These are phyloP conservation scores for Tetragonula carbonaria DNA, from an alignment of 2,888 invertebrate genomes.

Conservation along the genomic window DNA sequence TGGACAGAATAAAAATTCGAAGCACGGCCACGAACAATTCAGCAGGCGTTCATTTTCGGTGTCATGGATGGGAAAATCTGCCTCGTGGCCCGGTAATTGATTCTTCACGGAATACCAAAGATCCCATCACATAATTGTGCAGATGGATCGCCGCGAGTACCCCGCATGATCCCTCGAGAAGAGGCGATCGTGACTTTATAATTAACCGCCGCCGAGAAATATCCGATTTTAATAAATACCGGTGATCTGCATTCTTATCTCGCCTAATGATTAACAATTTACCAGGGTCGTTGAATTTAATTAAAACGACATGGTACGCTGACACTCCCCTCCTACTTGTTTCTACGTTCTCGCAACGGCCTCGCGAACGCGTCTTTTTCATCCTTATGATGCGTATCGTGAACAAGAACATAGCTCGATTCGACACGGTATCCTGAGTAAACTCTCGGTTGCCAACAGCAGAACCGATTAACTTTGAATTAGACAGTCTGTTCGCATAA, in stretches of 20 bases:
- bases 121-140: conserved; percentile 60
- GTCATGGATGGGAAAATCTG: conserved; percentile 1
- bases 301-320: conserved; percentile 6
- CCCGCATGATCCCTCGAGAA: conserved; percentile 28
- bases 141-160: conserved; percentile 32
- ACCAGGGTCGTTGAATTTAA: conserved; percentile 13
- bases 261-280: conserved; percentile 46
- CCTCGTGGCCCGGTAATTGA: conserved; percentile 52
- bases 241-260: conserved; percentile 32
- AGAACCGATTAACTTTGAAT: background rate
- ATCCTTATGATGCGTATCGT: background rate
- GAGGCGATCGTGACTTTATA: conserved; percentile 47
- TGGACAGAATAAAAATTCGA: background rate
- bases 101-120: conserved; percentile 50
- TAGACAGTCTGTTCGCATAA: background rate
- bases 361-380: background rate
- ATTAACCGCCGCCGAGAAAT: conserved; percentile 51
- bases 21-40: background rate
- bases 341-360: background rate
- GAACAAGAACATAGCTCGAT: background rate
- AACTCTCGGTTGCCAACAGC: background rate
- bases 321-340: background rate
- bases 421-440: background rate
- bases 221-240: conserved; percentile 44
- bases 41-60: conserved; percentile 6